Evolutionary conservation across 2,113 vertebrate species (phyloP), one percentile per base, ranked within the genome.

Genomic region (Callithrix jacchus): DNA sequence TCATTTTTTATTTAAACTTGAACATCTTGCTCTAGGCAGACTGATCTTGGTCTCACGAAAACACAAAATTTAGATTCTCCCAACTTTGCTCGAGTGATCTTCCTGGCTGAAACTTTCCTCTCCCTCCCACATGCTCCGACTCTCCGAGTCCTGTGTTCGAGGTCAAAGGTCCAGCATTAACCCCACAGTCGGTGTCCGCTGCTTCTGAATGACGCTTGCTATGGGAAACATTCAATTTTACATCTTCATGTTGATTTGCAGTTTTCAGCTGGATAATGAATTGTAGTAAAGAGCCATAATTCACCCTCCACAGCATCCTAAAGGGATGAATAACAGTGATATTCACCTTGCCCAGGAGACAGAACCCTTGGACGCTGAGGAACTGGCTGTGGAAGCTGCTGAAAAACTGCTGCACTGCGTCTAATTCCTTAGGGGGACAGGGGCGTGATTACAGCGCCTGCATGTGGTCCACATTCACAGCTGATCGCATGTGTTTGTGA

Each of bases 341-440:
- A 56, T 56, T 12, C 49, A 17, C 77, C 77, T 25, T 16, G 18
- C 30, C 37, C 45, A 32, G 37, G 47, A 81, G 74, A 21, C 25
- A 17, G 61, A 64, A 30, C 61, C 27, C 61, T 64, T 64, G 61
- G 56, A 30, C 5, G 0, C 27, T 4, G 47, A 7, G 1, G 25
- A 61, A 25, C 9, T 68, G 3, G 0, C 2, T 21, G 61, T 16
- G 10, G 11, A 4, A 2, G 25, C 7, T 23, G 25, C n/a, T 32
- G 58, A 21, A 66, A 32, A 7, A 4, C 17, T 1, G 25, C 45
- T 14, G 1, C 2, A 8, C 73, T 42, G 42, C 1, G 3, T 3
- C 35, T 8, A 8, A 2, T 20, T 77, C 23, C 35, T 25, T 27
- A 37, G 0, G 8, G 40, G 30, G 45, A 7, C 42, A 23, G 21